Evolutionary conservation across 2,113 vertebrate species (phyloP), one percentile per base, ranked within the genome.

Genomic region (Crotalus horridus): DNA sequence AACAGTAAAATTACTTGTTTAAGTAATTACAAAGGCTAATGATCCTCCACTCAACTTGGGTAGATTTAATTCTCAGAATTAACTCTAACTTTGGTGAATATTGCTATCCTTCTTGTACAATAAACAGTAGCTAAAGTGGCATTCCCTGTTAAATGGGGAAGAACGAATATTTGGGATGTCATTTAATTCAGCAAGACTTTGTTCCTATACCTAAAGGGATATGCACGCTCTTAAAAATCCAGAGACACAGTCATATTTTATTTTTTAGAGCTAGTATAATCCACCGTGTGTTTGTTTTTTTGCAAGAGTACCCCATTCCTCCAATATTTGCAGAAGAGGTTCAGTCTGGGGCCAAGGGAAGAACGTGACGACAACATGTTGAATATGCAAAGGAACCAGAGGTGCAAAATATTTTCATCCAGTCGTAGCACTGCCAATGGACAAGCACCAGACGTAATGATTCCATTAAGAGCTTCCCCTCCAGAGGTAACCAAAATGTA

Each of bases 401-500:
- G 5, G 6, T 29, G 39, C 39, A 12, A 2, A 2, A 26, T 4
- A 0, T 1, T 39, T 86, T 54, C 11, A 1, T 15, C 26, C 6
- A 23, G 20, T 3, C 1, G 0, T 21, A 48, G 12, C 56, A 1
- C 6, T 56, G 4, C 20, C 29, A 59, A n/a, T 6, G 4, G 39
- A 51, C 9, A 11, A n/a, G 4, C 7, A 7, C 8, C 0, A 0
- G 86, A 61, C 53, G 23, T 3, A 13, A 26, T 8, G 4, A 54
- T 2, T 26, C 58, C 61, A 0, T 20, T 23, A 53, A 26, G 1
- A 9, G 2, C 29, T 53, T 0, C 2, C 46, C 12, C 33, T 1
- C 10, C 9, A 55, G n/a, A 24, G 64, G 93, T 89, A 91, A 91
- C 8, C 1, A 17, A n/a, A 9, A 17, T n/a, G 7, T 69, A 43